Conservation (phyloP, 2,797 vertebrate genomes). For the Thamnophis elegans region DNA sequence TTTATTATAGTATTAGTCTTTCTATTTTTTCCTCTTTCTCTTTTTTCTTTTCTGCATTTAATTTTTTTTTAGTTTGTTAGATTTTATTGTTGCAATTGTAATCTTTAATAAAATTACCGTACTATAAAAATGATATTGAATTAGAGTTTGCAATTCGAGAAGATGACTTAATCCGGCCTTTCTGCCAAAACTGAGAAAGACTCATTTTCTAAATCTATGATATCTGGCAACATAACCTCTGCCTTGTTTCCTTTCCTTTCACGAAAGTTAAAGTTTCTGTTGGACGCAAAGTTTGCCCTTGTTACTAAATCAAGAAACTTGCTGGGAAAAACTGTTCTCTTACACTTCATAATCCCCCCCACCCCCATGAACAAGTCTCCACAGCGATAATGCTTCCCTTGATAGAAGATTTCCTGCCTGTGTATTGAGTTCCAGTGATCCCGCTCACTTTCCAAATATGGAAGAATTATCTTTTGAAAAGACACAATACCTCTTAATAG, state of each 20-base stretch:
- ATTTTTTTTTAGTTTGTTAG: not conserved
- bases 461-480: not conserved
- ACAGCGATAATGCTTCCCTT: not conserved
- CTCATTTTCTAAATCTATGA: not conserved
- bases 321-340: not conserved
- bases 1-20: not conserved
- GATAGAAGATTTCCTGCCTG: not conserved
- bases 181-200: not conserved
- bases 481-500: not conserved
- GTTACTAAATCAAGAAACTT: not conserved
- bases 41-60: not conserved
- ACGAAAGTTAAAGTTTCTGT: not conserved
- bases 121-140: not conserved
- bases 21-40: not conserved
- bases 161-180: not conserved
- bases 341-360: not conserved
- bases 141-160: not conserved
- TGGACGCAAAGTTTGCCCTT: not conserved
- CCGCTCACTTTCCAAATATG: slow-evolving; percentile 29
- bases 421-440: not conserved
- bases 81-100: not conserved
- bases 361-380: not conserved
- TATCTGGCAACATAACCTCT: not conserved
- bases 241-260: not conserved
- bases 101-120: not conserved